Conservation (phyloP, 2,797 vertebrate genomes). For the Gouania willdenowi region DNA sequence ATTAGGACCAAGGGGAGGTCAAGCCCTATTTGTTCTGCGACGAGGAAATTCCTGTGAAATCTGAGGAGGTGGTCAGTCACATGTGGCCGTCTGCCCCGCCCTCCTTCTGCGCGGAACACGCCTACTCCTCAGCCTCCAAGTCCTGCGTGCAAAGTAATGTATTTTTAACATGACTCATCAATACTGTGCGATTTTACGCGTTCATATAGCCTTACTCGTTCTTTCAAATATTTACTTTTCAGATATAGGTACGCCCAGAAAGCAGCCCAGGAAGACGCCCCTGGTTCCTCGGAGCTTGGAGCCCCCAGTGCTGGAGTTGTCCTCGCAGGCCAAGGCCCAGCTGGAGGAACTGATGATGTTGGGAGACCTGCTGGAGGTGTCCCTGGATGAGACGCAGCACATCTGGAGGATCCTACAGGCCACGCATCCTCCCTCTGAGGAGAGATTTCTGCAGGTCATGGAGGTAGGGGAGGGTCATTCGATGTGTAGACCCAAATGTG, state of each 20-base stretch:
- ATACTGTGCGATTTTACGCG: too few relatives aligned
- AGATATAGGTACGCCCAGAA: constrained; percentile 88
- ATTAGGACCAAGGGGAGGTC: constrained; percentile 89
- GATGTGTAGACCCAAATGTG: neutral
- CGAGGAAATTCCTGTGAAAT: constrained; percentile 97
- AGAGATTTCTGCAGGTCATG: constrained; percentile 93
- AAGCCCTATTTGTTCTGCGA: constrained; percentile 97
- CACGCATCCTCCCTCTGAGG: constrained; percentile 94
- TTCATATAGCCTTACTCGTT: too few relatives aligned
- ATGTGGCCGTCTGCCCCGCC: constrained; percentile 91
- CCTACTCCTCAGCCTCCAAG: constrained; percentile 97
- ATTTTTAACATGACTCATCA: too few relatives aligned
- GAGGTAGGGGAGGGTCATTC: constrained; percentile 79
- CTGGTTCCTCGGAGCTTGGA: constrained; percentile 94
- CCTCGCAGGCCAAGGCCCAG: constrained; percentile 88
- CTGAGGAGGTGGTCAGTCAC: constrained; percentile 97
- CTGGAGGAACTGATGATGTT: constrained; percentile 98
- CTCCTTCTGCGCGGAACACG: constrained; percentile 94
- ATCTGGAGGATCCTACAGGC: constrained; percentile 98
- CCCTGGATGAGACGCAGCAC: constrained; percentile 96
- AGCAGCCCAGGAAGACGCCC: constrained; percentile 94
- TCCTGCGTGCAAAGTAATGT: constrained; percentile 91
- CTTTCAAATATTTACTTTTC: constrained; percentile 19
- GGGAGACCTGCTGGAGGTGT: constrained; percentile 95
- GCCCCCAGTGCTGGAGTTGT: constrained; percentile 91